Evolutionary conservation across 1,140 invertebrate genomes (phyloP), one percentile per base, ranked within the genome.

Genomic region (Heliconius hewitsoni): DNA sequence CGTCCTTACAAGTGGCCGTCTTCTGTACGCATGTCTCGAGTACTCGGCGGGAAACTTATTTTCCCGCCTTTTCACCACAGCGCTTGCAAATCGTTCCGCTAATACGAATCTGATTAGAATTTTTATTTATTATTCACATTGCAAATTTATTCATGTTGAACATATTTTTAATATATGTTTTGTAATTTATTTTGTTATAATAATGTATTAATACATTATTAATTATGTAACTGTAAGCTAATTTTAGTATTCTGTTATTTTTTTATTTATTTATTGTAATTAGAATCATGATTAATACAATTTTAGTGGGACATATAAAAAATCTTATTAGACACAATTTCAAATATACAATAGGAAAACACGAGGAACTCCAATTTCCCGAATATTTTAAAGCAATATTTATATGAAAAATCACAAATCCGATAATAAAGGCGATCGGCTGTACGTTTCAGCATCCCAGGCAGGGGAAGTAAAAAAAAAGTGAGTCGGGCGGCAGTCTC

Each of bases 1-100:
- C 60, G 57, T 78, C 72, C 78, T 80, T 72, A 73, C 74, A 50
- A 80, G 74, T 76, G 74, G 52, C 73, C 79, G 81, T 81, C 85
- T 85, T 89, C 86, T 84, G 87, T 88, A 91, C 90, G 91, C 91
- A 89, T 89, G 90, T 91, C 91, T 91, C 90, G 89, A 89, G 87
- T 86, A 84, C 83, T 87, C 82, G 89, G 87, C 90, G 91, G 89
- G 90, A 93, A 93, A 91, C 85, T 91, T 86, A 90, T 91, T 92
- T 93, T 93, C 91, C 90, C 91, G 91, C 91, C 85, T 91, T 93
- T 92, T 89, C 87, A 83, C 83, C 77, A 39, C 75, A 79, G 80
- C 87, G 85, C 89, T 87, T 73, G 79, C 72, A 57, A 83, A 81
- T 71, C 83, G 82, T 85, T 86, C 82, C 76, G 75, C 88, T 84